A percentile compares a stretch with the other conserved stretches of the same genome.
Evolutionary conservation across 2,797 vertebrate genomes (phyloP).

Genomic region (Oreochromis mossambicus): DNA sequence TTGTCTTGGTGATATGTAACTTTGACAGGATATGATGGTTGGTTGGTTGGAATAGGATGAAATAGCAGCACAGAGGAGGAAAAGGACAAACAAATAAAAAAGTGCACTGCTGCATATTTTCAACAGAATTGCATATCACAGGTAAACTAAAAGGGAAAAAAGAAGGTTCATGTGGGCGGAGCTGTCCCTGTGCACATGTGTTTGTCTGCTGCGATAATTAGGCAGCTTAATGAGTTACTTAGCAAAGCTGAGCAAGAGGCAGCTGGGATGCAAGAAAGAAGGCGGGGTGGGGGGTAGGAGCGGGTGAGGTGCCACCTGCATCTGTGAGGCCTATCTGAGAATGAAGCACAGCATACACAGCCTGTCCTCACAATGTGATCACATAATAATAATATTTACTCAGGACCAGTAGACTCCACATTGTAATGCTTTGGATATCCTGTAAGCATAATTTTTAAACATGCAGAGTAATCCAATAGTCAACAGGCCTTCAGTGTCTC

Average conservation of each 20-base stretch:
- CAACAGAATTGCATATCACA: not conserved
- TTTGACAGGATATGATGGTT: not conserved
- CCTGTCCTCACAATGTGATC: not conserved
- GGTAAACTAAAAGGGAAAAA: not conserved
- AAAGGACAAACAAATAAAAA: not conserved
- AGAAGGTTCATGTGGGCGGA: not conserved
- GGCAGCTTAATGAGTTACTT: conserved; percentile 28
- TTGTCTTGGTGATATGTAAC: not conserved
- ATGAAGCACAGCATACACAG: not conserved
- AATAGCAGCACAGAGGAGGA: not conserved
- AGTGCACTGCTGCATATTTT: not conserved
- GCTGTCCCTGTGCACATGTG: not conserved
- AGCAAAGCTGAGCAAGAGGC: conserved; percentile 13
- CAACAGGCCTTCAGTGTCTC: not conserved
- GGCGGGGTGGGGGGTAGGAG: too few species aligned
- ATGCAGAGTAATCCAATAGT: not conserved
- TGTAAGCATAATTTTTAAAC: not conserved
- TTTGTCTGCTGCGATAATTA: conserved; percentile 20
- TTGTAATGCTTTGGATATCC: not conserved
- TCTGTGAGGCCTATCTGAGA: not conserved
- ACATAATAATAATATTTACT: not conserved
- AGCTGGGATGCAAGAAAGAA: not conserved
- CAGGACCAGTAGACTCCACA: not conserved
- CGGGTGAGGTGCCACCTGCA: not conserved
- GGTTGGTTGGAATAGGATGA: not conserved